phyloP scores from a whole-genome alignment of 64 coral and sea anemone genomes.

The Orbicella faveolata region DNA sequence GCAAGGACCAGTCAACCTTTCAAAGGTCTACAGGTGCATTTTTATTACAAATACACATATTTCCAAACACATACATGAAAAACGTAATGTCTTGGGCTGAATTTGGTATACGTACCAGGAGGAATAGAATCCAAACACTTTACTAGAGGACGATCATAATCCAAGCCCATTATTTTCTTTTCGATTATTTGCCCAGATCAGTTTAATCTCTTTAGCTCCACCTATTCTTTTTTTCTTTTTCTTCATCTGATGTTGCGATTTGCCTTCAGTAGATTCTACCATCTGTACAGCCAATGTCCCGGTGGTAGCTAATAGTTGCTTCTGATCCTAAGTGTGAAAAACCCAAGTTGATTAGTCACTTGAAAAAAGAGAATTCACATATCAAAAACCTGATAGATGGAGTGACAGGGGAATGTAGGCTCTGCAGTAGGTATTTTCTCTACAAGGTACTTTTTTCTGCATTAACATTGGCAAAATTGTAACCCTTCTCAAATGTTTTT shows the following conservation, averaged over 20 bases:
- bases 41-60: too few species aligned
- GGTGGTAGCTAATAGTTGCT: not conserved
- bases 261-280: constrained; percentile 33
- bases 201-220: constrained; percentile 60
- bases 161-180: constrained; percentile 85
- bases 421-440: too few species aligned
- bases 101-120: constrained; percentile 50
- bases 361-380: not conserved
- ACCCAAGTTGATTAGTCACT: too few species aligned
- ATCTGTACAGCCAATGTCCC: constrained; percentile 14
- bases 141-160: constrained; percentile 73
- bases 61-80: too few species aligned
- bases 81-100: too few species aligned
- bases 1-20: too few species aligned
- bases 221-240: constrained; percentile 40
- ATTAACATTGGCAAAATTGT: too few species aligned
- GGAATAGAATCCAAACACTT: constrained; percentile 76
- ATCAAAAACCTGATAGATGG: not conserved
- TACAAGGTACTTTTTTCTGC: too few species aligned
- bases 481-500: too few species aligned
- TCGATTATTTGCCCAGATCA: constrained; percentile 97
- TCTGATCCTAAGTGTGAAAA: not conserved
- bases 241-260: constrained; percentile 1
- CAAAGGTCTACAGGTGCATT: too few species aligned
- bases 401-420: too few species aligned